These are phyloP conservation scores for Pampusana beccarii DNA, from an alignment of 2,113 vertebrate species.

Conservation along the genomic window DNA sequence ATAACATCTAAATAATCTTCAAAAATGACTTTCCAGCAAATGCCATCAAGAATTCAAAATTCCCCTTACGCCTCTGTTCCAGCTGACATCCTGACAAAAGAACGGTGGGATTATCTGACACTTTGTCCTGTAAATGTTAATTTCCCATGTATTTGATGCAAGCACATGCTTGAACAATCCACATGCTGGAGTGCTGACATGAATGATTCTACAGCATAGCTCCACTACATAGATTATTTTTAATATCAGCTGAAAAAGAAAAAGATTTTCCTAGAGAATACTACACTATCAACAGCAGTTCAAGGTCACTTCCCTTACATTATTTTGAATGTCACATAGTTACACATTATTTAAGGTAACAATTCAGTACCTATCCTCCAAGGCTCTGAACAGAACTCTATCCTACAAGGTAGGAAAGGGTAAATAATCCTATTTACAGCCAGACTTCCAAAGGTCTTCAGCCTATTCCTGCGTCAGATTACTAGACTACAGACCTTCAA, in stretches of 20 bases:
- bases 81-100: background rate
- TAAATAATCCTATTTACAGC: conserved; percentile 13
- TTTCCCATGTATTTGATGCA: background rate
- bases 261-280: background rate
- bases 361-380: background rate
- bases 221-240: background rate
- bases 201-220: background rate
- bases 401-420: background rate
- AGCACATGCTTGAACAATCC: background rate
- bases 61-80: background rate
- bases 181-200: rapidly evolving
- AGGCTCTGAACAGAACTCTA: background rate
- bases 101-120: background rate
- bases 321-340: background rate
- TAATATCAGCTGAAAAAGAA: background rate
- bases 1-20: background rate
- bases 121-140: background rate
- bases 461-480: background rate
- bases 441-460: background rate
- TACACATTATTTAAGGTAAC: background rate
- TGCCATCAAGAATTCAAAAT: background rate
- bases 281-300: background rate
- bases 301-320: background rate
- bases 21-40: background rate
- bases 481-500: background rate